Conservation (phyloP, 2,113 vertebrate species). For the Gallinago undulata region DNA sequence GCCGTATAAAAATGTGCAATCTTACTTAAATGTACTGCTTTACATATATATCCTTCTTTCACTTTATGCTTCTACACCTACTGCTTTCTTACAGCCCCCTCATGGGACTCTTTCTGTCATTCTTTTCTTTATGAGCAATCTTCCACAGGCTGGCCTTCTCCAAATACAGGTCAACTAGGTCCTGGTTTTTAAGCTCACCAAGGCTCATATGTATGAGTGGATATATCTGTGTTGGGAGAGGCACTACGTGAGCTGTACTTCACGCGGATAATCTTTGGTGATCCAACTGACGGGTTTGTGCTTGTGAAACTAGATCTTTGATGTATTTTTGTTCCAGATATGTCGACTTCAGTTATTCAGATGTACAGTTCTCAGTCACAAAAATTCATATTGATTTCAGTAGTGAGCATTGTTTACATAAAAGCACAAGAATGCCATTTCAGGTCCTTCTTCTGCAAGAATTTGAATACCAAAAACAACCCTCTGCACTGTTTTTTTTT, state of each 20-base stretch:
- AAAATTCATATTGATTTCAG: not conserved
- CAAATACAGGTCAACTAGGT: not conserved
- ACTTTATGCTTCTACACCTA: not conserved
- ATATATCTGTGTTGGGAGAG: not conserved
- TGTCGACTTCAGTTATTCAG: not conserved
- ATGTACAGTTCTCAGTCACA: not conserved
- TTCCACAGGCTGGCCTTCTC: not conserved
- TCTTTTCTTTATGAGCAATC: not conserved
- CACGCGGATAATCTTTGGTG: not conserved
- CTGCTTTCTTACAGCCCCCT: not conserved
- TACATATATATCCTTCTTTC: not conserved
- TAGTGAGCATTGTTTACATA: not conserved
- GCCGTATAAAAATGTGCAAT: not conserved
- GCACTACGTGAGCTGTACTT: not conserved
- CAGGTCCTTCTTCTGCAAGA: not conserved
- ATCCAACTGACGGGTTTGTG: not conserved
- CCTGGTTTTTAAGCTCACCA: not conserved
- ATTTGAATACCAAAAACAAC: not conserved
- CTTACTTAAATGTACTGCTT: constrained; percentile 19
- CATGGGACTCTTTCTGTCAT: not conserved
- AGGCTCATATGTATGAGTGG: not conserved
- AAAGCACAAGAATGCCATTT: not conserved
- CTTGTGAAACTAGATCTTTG: not conserved
- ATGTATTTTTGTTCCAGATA: not conserved
- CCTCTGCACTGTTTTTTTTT: not conserved